Evolutionary conservation across 2,888 invertebrate genomes (phyloP).

Genomic region (Drosophila meridiana): DNA sequence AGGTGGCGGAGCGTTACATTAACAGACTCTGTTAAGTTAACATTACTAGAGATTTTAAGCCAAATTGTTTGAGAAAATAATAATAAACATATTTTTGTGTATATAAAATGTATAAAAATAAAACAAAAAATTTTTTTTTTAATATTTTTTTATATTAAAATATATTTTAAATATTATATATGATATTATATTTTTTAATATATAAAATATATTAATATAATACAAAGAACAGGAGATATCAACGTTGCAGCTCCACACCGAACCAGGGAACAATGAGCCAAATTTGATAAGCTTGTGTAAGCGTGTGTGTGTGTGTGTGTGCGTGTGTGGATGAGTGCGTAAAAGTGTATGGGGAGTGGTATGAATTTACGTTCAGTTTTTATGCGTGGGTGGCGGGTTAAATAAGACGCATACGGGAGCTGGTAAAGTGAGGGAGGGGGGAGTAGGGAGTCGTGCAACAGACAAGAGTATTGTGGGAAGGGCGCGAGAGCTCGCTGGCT

Average conservation of each 20-base stretch:
- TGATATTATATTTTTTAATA: not conserved
- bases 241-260: not conserved
- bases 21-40: conserved; percentile 37
- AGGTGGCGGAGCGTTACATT: conserved; percentile 27
- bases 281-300: conserved; percentile 49
- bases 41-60: not conserved
- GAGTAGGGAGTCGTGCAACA: not conserved
- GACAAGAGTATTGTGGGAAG: not conserved
- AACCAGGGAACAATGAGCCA: conserved; percentile 53
- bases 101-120: conserved; percentile 11
- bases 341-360: conserved; percentile 3
- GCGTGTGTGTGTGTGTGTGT: conserved; percentile 1
- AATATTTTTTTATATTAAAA: no score
- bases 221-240: not conserved
- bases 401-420: conserved; percentile 61
- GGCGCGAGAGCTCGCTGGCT: not conserved
- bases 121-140: not conserved
- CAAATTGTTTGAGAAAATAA: not conserved
- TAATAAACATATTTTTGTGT: not conserved
- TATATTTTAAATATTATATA: no score
- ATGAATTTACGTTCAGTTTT: conserved; percentile 34
- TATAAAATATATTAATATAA: not conserved
- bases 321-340: conserved; percentile 1
- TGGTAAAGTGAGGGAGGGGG: not conserved
- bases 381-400: conserved; percentile 56